Evolutionary conservation across 2,797 vertebrate species (phyloP).

Genomic region (Oophaga sylvatica): DNA sequence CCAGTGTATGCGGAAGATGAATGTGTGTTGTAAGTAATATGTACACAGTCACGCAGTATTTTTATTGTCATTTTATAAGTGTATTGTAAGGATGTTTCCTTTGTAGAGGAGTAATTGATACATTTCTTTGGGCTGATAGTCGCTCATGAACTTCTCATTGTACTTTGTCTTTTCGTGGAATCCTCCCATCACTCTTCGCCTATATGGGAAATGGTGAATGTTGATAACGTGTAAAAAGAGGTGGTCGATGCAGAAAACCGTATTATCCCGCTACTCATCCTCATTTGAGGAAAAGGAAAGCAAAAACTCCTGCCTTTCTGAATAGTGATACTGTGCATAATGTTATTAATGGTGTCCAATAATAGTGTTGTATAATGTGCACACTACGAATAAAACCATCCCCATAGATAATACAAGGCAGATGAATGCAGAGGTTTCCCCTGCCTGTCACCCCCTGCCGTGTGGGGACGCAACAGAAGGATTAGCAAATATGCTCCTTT

Average conservation of each 20-base stretch:
- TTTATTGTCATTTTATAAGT: background rate
- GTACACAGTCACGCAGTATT: no score
- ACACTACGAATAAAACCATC: background rate
- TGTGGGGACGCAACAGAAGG: slow-evolving; percentile 42
- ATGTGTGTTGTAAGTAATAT: no score
- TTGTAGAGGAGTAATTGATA: background rate
- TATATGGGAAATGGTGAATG: background rate
- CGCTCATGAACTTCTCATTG: background rate
- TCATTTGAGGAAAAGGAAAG: background rate
- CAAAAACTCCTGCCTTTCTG: background rate
- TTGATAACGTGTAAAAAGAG: background rate
- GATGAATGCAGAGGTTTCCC: background rate
- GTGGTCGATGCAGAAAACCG: background rate
- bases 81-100: background rate
- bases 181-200: background rate
- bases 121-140: no score
- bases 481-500: slow-evolving; percentile 33
- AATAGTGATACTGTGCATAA: slow-evolving; percentile 17
- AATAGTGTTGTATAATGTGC: slow-evolving; percentile 13
- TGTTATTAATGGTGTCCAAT: background rate
- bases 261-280: slow-evolving; percentile 26
- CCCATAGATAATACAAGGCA: slow-evolving; percentile 29
- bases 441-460: slow-evolving; percentile 34
- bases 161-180: background rate
- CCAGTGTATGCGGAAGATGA: no score